Percentiles rank a stretch among this genome's conserved stretches.
Conservation (phyloP, 2,888 invertebrate genomes). For the Himalopsyche japonica region DNA sequence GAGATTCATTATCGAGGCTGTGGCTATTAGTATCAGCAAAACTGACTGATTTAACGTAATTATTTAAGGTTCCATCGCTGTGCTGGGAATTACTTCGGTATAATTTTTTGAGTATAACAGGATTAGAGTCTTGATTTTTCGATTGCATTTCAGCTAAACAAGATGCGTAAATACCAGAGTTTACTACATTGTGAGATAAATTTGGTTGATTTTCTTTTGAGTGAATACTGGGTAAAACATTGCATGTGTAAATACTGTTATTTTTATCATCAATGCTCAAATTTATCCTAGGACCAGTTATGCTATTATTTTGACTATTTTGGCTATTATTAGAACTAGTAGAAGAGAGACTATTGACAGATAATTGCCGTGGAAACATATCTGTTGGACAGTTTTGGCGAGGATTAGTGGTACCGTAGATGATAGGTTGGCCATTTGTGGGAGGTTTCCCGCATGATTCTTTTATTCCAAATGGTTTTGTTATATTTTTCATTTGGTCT, state of each 20-base stretch:
- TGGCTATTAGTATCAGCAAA: constrained; percentile 14
- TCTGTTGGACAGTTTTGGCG: constrained; percentile 49
- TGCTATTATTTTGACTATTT: not conserved
- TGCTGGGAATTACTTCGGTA: constrained; percentile 4
- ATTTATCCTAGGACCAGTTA: not conserved
- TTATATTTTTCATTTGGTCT: not conserved
- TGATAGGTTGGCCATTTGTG: not conserved
- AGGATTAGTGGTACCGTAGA: constrained; percentile 45
- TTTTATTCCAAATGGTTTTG: not conserved
- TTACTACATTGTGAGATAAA: constrained; percentile 3
- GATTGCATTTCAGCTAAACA: constrained; percentile 24
- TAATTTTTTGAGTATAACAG: constrained; percentile 13
- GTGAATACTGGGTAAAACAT: not conserved
- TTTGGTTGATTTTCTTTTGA: constrained; percentile 5
- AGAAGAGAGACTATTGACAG: constrained; percentile 60
- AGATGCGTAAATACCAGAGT: constrained; percentile 26
- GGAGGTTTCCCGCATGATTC: not conserved
- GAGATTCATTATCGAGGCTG: constrained; percentile 42
- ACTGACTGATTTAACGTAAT: constrained; percentile 14
- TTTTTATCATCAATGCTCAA: not conserved
- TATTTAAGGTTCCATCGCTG: not conserved
- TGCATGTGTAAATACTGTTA: not conserved
- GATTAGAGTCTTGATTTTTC: constrained; percentile 27
- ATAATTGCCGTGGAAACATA: constrained; percentile 60
- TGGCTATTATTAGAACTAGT: constrained; percentile 54